These are phyloP conservation scores for Oedothorax gibbosus DNA, from an alignment of 1,140 invertebrate species.

Conservation along the genomic window DNA sequence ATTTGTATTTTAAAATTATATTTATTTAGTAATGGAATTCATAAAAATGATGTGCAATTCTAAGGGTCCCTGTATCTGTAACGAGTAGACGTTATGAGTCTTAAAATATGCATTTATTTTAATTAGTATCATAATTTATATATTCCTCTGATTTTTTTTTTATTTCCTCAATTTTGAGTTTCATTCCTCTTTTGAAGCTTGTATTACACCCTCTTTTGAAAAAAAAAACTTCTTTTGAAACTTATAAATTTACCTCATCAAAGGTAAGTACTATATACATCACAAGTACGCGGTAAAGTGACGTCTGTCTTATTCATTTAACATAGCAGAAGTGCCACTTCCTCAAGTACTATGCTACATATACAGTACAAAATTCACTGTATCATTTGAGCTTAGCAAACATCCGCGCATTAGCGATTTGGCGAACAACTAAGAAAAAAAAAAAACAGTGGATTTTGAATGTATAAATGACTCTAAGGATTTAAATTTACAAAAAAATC, in stretches of 20 bases:
- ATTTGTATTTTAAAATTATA: too few species aligned
- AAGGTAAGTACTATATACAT: not conserved
- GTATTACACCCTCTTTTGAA: constrained; percentile 7
- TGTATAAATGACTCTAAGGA: constrained; percentile 42
- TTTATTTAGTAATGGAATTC: too few species aligned
- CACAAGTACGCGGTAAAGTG: too few species aligned
- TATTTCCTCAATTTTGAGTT: not conserved
- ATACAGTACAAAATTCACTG: constrained; percentile 23
- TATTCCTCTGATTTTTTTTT: constrained; percentile 4
- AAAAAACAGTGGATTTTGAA: constrained; percentile 1
- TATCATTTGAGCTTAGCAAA: constrained; percentile 39
- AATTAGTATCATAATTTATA: constrained; percentile 26
- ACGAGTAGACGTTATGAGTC: not conserved
- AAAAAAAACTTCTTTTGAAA: constrained; percentile 10
- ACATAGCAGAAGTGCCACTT: too few species aligned
- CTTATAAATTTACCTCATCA: constrained; percentile 38
- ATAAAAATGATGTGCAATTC: too few species aligned
- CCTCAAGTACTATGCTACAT: too few species aligned
- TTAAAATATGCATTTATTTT: constrained; percentile 13
- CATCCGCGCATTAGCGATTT: constrained; percentile 34
- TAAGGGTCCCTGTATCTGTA: too few species aligned
- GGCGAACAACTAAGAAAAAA: constrained; percentile 16
- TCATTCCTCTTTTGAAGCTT: constrained; percentile 18
- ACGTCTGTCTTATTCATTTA: too few species aligned
- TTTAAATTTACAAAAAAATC: constrained; percentile 40